A percentile compares a stretch with the other conserved stretches of the same genome.
These are phyloP conservation scores for Elymnias hypermnestra DNA, from an alignment of 1,140 invertebrate genomes.

Conservation along the genomic window DNA sequence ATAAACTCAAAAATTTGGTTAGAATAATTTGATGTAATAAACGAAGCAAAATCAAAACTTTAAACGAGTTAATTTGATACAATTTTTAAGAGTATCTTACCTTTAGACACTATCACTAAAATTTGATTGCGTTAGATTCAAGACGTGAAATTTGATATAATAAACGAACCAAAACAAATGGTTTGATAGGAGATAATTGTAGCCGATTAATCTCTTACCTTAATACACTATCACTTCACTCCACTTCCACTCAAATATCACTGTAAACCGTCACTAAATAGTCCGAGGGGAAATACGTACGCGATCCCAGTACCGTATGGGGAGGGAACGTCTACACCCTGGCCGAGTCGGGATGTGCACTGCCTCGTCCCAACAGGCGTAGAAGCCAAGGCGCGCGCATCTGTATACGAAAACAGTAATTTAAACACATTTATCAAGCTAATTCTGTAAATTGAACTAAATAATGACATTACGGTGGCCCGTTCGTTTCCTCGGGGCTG, in stretches of 20 bases:
- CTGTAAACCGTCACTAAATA: slow-evolving; percentile 32
- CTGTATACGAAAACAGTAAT: slow-evolving; percentile 55
- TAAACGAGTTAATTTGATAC: too few species aligned
- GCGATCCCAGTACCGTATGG: not conserved
- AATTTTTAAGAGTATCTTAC: too few species aligned
- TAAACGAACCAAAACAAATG: not conserved
- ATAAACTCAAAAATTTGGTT: too few species aligned
- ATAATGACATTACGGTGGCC: slow-evolving; percentile 58
- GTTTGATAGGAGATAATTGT: not conserved
- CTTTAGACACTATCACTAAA: too few species aligned
- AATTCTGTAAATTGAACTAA: slow-evolving; percentile 70
- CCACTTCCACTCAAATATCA: slow-evolving; percentile 33
- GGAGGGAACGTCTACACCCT: slow-evolving; percentile 4
- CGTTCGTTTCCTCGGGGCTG: slow-evolving; percentile 25
- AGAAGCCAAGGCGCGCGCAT: slow-evolving; percentile 59
- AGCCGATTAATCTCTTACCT: slow-evolving; percentile 21
- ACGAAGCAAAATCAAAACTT: too few species aligned
- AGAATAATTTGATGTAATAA: too few species aligned
- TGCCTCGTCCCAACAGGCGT: slow-evolving; percentile 28
- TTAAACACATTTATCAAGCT: slow-evolving; percentile 68
- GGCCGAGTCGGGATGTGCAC: slow-evolving; percentile 27
- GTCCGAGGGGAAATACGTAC: slow-evolving; percentile 17
- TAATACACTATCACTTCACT: slow-evolving; percentile 30
- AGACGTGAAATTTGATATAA: too few species aligned
- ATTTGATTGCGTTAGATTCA: too few species aligned